Evolutionary conservation across 2,113 vertebrate genomes (phyloP).

Genomic region (Nesogale talazaci): DNA sequence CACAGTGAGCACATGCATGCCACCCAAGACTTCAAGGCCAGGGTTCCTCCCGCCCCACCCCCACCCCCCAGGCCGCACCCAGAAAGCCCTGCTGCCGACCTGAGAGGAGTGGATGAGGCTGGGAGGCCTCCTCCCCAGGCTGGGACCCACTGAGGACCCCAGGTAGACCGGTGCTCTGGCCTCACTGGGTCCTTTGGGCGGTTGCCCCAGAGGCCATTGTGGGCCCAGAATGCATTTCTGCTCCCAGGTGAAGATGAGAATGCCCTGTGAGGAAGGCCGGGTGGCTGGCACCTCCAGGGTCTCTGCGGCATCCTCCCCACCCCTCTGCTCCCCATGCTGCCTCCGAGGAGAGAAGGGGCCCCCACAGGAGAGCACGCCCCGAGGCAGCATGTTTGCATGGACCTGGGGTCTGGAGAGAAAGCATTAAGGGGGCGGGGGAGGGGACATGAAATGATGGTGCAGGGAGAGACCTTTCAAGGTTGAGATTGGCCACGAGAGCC

Average conservation of each 20-base stretch:
- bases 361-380: background rate
- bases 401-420: background rate
- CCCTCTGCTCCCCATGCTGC: background rate
- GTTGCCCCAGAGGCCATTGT: rapidly evolving
- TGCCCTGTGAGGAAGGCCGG: background rate
- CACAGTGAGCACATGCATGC: background rate
- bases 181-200: background rate
- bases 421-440: no score
- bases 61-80: background rate
- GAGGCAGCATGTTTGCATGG: background rate
- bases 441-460: no score
- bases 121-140: background rate
- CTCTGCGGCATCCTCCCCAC: background rate
- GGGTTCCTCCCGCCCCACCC: background rate
- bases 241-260: background rate
- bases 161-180: background rate
- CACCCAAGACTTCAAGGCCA: background rate
- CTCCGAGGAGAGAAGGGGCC: background rate
- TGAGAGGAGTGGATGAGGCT: background rate
- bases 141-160: background rate
- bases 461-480: background rate
- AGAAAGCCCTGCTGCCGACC: background rate
- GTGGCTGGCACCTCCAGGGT: background rate
- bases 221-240: background rate
- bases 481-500: background rate